phyloP scores from a whole-genome alignment of 2,113 vertebrate species.

The Poeciliopsis turrubarensis region DNA sequence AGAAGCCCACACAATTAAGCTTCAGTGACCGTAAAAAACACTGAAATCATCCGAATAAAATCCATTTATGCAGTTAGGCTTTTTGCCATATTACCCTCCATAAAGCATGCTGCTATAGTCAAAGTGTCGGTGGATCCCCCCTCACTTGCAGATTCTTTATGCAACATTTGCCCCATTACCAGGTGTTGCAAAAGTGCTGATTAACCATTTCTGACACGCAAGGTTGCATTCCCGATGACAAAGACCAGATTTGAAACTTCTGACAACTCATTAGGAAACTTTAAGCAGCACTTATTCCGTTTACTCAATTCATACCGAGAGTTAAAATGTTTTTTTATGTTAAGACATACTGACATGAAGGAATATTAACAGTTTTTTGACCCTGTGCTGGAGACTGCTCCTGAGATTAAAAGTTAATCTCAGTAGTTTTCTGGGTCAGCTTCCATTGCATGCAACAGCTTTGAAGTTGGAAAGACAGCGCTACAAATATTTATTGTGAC shows the following conservation, averaged over 20 bases:
- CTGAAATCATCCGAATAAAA: neutral
- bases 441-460: constrained; percentile 10
- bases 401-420: constrained; percentile 51
- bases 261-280: constrained; percentile 10
- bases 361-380: constrained; percentile 20
- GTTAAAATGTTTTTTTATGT: neutral
- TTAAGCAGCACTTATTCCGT: neutral
- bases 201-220: constrained; percentile 33
- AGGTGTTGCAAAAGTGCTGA: constrained; percentile 40
- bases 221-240: constrained; percentile 8
- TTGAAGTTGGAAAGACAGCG: constrained; percentile 24
- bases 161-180: constrained; percentile 43
- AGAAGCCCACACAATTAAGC: too few relatives aligned
- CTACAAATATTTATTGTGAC: constrained; percentile 26
- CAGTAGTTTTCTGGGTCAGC: constrained; percentile 18
- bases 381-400: constrained; percentile 21
- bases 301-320: neutral
- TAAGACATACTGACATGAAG: neutral
- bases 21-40: neutral
- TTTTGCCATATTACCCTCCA: neutral
- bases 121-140: constrained; percentile 33
- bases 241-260: neutral
- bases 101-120: neutral
- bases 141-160: constrained; percentile 27
- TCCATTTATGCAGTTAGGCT: neutral